These are phyloP conservation scores for Lagocephalus sceleratus DNA, from an alignment of 2,797 vertebrate genomes.

Conservation along the genomic window DNA sequence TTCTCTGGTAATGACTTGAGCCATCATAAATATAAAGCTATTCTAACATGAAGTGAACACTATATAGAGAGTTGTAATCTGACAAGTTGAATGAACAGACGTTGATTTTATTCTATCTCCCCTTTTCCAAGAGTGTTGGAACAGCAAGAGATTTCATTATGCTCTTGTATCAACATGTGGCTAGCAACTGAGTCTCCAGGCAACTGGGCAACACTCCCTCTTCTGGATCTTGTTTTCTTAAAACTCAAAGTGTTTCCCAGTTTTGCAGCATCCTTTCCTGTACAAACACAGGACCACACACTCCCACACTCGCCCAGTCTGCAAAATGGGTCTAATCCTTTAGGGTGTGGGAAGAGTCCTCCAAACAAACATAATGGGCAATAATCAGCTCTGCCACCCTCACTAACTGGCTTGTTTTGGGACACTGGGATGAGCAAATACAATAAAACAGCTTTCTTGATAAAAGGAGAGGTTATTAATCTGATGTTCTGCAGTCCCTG, in stretches of 20 bases:
- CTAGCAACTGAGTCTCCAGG: conserved; percentile 66
- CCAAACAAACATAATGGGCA: conserved; percentile 71
- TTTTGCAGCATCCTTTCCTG: conserved; percentile 52
- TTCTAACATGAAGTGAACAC: conserved; percentile 23
- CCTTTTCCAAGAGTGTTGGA: conserved; percentile 55
- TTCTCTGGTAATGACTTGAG: conserved; percentile 25
- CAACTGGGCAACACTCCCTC: conserved; percentile 56
- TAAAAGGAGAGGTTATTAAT: conserved; percentile 59
- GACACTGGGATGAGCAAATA: conserved; percentile 58
- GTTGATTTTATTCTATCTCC: conserved; percentile 37
- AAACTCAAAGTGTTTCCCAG: conserved; percentile 52
- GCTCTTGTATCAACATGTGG: conserved; percentile 41
- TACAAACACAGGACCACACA: conserved; percentile 10
- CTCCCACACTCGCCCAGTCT: conserved; percentile 21
- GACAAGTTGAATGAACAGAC: conserved; percentile 38
- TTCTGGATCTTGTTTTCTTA: conserved; percentile 35
- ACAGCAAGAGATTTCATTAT: conserved; percentile 65
- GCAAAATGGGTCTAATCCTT: conserved; percentile 69
- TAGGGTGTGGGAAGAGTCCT: conserved; percentile 64
- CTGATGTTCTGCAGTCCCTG: conserved; percentile 50
- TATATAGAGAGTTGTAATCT: conserved; percentile 52
- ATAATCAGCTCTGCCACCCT: conserved; percentile 67
- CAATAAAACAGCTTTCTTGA: conserved; percentile 57
- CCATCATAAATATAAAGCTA: conserved; percentile 22
- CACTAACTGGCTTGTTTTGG: conserved; percentile 55